Evolutionary conservation across 2,797 vertebrate genomes (phyloP), one percentile per base, ranked within the genome.

Genomic region (Decapterus maruadsi): DNA sequence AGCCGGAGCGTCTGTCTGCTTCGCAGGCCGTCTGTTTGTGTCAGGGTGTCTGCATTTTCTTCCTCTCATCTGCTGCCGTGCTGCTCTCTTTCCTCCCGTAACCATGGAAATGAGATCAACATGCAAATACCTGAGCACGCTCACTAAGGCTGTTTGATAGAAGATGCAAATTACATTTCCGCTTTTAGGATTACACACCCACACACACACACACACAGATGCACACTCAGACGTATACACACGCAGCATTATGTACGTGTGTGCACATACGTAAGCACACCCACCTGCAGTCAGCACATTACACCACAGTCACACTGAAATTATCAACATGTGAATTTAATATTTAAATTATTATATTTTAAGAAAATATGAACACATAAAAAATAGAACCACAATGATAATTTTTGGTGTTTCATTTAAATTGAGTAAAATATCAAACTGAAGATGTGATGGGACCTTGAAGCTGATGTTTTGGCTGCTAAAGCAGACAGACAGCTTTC

Each of bases 101-200:
- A 89, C 90, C 90, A 93, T 92, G 87, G 85, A 80, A 90, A 92
- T 84, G 71, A 82, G 85, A 91, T 90, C 89, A 88, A 89, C 89
- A 94, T 92, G 91, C 91, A 92, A 93, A 94, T 93, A 90, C 90
- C 88, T 90, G 81, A 89, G 80, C 83, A 80, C n/a, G 26, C 80
- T 81, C 54, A 4, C 73, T 48, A 36, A 82, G 78, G 78, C 83
- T 65, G 70, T 63, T 62, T 46, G 80, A 90, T 81, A 72, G 81
- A 70, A 83, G 80, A 93, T 94, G 91, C 91, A 93, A 93, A 93
- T 91, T 63, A 63, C 61, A 62, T 82, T 72, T 84, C 84, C 67
- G 78, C 77, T 81, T 70, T 73, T 73, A 85, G 69, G 80, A 84
- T 80, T 71, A 86, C 84, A 87, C 85, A 55, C 90, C 71, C 84